phyloP scores from a whole-genome alignment of 1,140 invertebrate genomes.

The Asobara japonica region DNA sequence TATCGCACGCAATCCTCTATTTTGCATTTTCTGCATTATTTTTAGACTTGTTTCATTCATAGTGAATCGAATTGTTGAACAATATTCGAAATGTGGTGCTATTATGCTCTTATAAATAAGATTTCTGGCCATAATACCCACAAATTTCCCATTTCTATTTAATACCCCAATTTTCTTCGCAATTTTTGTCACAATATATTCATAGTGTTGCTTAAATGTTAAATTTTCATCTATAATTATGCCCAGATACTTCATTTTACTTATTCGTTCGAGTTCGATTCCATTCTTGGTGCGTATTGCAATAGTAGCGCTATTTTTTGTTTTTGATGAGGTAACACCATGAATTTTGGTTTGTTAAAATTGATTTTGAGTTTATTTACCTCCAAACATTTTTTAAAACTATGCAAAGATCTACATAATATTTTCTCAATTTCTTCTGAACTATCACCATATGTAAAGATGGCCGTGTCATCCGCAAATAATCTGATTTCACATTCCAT shows the following conservation, averaged over 20 bases:
- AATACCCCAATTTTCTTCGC: neutral
- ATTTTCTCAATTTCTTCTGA: slow-evolving; percentile 1
- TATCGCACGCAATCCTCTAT: neutral
- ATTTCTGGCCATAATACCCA: neutral
- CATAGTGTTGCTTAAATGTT: neutral
- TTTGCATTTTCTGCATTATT: slow-evolving; percentile 36
- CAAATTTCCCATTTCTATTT: neutral
- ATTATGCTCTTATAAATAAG: neutral
- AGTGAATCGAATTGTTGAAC: neutral
- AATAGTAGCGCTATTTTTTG: neutral
- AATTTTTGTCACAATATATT: neutral
- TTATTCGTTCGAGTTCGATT: neutral
- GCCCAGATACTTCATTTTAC: neutral
- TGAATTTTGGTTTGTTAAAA: slow-evolving; percentile 16
- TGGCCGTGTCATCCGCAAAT: slow-evolving; percentile 32
- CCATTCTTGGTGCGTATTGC: neutral
- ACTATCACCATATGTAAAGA: slow-evolving; percentile 23
- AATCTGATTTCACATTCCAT: slow-evolving; percentile 16
- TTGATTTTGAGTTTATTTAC: slow-evolving; percentile 11
- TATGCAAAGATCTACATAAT: neutral
- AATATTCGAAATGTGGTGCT: neutral
- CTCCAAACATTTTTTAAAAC: neutral
- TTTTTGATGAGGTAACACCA: neutral
- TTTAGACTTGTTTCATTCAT: neutral
- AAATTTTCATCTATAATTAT: neutral